A percentile compares a stretch with the other conserved stretches of the same genome.
Conservation (phyloP, 2,888 invertebrate species). For the Steromphala cineraria region DNA sequence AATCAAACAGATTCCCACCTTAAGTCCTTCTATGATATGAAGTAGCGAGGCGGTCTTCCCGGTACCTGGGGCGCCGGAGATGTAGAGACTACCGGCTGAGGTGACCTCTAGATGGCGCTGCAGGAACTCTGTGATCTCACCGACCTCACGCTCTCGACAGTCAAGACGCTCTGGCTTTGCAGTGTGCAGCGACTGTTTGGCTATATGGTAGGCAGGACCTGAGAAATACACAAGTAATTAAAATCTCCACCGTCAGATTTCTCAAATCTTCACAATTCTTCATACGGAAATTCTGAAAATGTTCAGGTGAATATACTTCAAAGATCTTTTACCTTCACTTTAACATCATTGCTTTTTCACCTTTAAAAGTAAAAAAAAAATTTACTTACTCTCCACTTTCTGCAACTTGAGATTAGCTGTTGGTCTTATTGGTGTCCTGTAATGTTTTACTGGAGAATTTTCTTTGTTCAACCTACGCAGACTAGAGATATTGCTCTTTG, state of each 20-base stretch:
- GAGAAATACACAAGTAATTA: too few relatives aligned
- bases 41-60: slow-evolving; percentile 94
- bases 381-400: slow-evolving; percentile 32
- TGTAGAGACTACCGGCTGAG: slow-evolving; percentile 89
- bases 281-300: too few relatives aligned
- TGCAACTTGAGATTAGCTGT: slow-evolving; percentile 28
- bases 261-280: neutral
- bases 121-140: slow-evolving; percentile 83
- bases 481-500: slow-evolving; percentile 16
- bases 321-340: neutral
- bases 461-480: neutral
- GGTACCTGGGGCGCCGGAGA: slow-evolving; percentile 97
- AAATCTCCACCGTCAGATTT: too few relatives aligned
- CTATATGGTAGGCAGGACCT: slow-evolving; percentile 65
- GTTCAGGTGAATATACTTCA: neutral
- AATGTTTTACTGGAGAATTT: slow-evolving; percentile 8
- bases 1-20: slow-evolving; percentile 76
- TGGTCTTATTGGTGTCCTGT: neutral
- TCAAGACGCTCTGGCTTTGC: slow-evolving; percentile 76
- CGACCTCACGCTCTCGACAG: slow-evolving; percentile 88
- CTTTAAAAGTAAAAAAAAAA: too few relatives aligned
- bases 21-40: slow-evolving; percentile 82
- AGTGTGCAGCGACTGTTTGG: slow-evolving; percentile 78
- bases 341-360: too few relatives aligned
- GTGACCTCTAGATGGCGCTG: slow-evolving; percentile 80